Percentiles rank a stretch among this genome's conserved stretches.
Conservation (phyloP, 2,113 vertebrate species). For the Antigone vipio region DNA sequence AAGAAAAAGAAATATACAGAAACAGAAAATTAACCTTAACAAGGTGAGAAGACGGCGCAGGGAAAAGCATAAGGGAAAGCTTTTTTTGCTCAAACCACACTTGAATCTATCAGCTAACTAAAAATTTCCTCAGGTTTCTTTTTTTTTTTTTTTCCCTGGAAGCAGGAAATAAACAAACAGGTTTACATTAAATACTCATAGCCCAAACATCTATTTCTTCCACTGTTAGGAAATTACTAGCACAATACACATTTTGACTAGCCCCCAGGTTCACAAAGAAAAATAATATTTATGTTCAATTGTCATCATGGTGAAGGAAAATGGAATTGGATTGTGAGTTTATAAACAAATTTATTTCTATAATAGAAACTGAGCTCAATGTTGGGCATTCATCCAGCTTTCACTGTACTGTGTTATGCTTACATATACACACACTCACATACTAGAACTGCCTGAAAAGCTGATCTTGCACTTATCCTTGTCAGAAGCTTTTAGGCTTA, state of each 20-base stretch:
- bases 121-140: not conserved
- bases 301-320: slow-evolving; percentile 13
- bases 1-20: not conserved
- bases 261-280: not conserved
- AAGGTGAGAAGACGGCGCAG: not conserved
- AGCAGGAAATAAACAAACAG: not conserved
- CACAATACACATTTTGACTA: not conserved
- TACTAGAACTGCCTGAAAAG: not conserved
- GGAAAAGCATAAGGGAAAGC: not conserved
- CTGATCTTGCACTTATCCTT: slow-evolving; percentile 5
- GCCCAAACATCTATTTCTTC: not conserved
- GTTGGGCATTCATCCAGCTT: not conserved
- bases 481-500: slow-evolving; percentile 8
- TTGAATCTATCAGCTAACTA: not conserved
- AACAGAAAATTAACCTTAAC: not conserved
- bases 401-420: not conserved
- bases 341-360: slow-evolving; percentile 25
- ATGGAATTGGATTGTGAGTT: slow-evolving; percentile 1
- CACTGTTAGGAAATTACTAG: not conserved
- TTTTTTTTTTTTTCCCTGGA: too few relatives aligned
- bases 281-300: slow-evolving; percentile 30
- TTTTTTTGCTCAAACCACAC: not conserved
- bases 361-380: not conserved
- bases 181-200: not conserved
- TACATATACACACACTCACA: not conserved